A percentile compares a stretch with the other conserved stretches of the same genome.
phyloP scores from a whole-genome alignment of 2,888 invertebrate genomes.

The Drosophila aldrichi region DNA sequence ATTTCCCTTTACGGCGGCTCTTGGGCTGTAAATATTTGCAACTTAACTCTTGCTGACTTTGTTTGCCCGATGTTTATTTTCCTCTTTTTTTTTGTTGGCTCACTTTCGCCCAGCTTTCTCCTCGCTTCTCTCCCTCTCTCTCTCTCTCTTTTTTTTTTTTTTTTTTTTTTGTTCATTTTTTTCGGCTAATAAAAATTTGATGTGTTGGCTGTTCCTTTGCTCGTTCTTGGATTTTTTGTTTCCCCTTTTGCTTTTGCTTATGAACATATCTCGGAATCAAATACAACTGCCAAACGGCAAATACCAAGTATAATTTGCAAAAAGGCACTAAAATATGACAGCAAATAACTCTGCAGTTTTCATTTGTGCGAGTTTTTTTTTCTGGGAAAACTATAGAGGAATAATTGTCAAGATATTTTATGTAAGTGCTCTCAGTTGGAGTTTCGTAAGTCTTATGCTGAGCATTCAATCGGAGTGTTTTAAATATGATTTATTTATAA shows the following conservation, averaged over 20 bases:
- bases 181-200: conserved; percentile 76
- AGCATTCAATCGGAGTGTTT: too few relatives aligned
- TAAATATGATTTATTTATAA: neutral
- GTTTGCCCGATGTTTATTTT: conserved; percentile 73
- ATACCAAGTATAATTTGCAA: conserved; percentile 7
- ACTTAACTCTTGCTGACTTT: conserved; percentile 74
- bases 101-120: neutral
- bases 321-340: neutral
- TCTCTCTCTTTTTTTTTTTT: conserved; percentile 12
- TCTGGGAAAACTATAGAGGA: neutral
- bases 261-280: conserved; percentile 41
- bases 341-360: neutral
- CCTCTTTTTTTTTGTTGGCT: conserved; percentile 55
- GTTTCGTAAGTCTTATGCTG: too few relatives aligned
- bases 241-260: neutral
- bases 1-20: conserved; percentile 10
- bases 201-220: conserved; percentile 44
- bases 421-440: neutral
- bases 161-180: too few relatives aligned
- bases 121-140: neutral
- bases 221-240: neutral
- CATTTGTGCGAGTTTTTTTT: neutral
- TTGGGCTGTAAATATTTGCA: conserved; percentile 74
- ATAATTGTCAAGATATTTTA: neutral
- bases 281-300: conserved; percentile 11